Conservation (phyloP, 2,888 invertebrate species). For the Drosophila tripunctata region DNA sequence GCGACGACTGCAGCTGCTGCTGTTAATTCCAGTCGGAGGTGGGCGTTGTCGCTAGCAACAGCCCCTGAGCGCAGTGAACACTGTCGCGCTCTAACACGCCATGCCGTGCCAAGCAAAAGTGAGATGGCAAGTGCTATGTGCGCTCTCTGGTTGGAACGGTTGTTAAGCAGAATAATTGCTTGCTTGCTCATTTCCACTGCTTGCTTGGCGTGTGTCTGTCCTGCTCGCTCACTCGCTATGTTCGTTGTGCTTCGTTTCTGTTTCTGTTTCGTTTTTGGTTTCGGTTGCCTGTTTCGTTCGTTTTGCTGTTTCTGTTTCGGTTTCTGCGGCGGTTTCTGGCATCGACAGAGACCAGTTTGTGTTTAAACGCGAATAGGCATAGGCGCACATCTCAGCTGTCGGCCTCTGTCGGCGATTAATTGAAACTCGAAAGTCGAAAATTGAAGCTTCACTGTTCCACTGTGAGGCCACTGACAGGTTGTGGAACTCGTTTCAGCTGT, state of each 20-base stretch:
- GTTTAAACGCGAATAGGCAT: slow-evolving; percentile 83
- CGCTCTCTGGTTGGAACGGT: slow-evolving; percentile 61
- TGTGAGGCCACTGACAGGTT: slow-evolving; percentile 64
- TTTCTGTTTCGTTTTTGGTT: slow-evolving; percentile 1
- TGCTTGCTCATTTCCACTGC: slow-evolving; percentile 25
- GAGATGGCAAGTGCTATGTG: slow-evolving; percentile 34
- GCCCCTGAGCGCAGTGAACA: slow-evolving; percentile 37
- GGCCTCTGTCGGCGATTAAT: slow-evolving; percentile 40
- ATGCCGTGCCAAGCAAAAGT: not conserved
- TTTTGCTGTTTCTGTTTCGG: not conserved
- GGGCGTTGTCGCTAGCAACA: slow-evolving; percentile 63
- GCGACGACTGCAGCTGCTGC: slow-evolving; percentile 39
- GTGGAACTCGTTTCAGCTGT: slow-evolving; percentile 69
- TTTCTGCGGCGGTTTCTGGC: slow-evolving; percentile 39
- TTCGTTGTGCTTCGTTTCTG: slow-evolving; percentile 31
- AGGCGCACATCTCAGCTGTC: slow-evolving; percentile 78
- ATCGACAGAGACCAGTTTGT: slow-evolving; percentile 82
- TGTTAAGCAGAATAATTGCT: slow-evolving; percentile 37
- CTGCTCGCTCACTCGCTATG: slow-evolving; percentile 27
- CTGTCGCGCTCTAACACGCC: slow-evolving; percentile 41
- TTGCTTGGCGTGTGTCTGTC: too few relatives aligned
- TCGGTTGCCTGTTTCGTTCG: slow-evolving; percentile 3
- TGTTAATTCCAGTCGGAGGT: slow-evolving; percentile 68
- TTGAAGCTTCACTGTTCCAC: slow-evolving; percentile 34
- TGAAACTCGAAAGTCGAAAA: slow-evolving; percentile 22